A percentile compares a stretch with the other conserved stretches of the same genome.
Conservation (phyloP, 2,888 invertebrate species). For the Calameuta idolon region DNA sequence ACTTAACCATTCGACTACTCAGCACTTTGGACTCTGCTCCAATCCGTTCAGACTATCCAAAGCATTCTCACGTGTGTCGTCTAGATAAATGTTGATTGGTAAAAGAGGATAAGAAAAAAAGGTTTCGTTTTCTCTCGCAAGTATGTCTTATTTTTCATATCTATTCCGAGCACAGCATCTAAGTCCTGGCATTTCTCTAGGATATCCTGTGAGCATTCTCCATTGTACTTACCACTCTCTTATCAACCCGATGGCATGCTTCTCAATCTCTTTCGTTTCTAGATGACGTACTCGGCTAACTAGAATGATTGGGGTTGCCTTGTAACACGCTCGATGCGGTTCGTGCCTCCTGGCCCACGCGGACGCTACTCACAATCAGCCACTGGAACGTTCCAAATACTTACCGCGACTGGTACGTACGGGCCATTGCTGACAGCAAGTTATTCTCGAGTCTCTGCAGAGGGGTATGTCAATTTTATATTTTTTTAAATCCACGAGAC, state of each 20-base stretch:
- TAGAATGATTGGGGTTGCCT: not conserved
- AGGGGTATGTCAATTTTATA: not conserved
- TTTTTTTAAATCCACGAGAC: not conserved
- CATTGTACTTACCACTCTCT: not conserved
- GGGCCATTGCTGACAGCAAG: conserved; percentile 30
- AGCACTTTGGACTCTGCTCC: not conserved
- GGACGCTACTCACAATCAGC: conserved; percentile 60
- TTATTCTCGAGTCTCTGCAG: not conserved
- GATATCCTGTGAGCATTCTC: not conserved
- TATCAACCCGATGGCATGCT: not conserved
- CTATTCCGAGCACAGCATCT: not conserved
- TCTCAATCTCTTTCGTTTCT: not conserved
- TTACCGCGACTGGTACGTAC: conserved; percentile 48
- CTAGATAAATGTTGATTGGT: not conserved
- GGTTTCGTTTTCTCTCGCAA: not conserved
- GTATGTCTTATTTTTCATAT: not conserved
- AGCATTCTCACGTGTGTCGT: not conserved
- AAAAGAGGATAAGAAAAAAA: not conserved
- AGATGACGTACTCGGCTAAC: not conserved
- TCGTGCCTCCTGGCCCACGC: conserved; percentile 58
- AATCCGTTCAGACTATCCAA: not conserved
- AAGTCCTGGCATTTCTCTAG: not conserved
- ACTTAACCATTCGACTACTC: conserved; percentile 2
- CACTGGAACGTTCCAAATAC: conserved; percentile 65
- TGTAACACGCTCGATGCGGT: conserved; percentile 46